These are phyloP conservation scores for Nymphalis c-album DNA, from an alignment of 2,888 invertebrate species.

Conservation along the genomic window DNA sequence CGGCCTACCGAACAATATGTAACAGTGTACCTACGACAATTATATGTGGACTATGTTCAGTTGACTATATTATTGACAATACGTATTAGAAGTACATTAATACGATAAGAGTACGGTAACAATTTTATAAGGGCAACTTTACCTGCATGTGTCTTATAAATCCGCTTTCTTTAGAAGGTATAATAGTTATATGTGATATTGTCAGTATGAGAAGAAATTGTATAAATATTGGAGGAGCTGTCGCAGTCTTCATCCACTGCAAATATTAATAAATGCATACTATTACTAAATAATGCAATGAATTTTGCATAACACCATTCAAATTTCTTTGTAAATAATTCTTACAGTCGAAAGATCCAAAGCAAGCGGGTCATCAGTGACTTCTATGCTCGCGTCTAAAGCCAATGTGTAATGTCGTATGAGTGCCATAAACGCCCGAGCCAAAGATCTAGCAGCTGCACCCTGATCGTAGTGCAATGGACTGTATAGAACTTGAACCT, in stretches of 20 bases:
- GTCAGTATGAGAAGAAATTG: constrained; percentile 66
- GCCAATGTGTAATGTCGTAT: constrained; percentile 57
- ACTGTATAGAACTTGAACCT: constrained; percentile 65
- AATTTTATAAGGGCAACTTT: constrained; percentile 1
- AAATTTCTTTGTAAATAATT: not conserved
- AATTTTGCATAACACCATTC: not conserved
- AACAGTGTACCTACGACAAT: too few relatives aligned
- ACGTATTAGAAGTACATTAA: too few relatives aligned
- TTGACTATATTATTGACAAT: too few relatives aligned
- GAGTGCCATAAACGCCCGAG: constrained; percentile 61
- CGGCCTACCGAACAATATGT: too few relatives aligned
- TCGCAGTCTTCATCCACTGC: constrained; percentile 54
- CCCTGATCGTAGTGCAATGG: constrained; percentile 60
- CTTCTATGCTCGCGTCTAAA: constrained; percentile 58
- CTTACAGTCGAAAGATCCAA: constrained; percentile 61
- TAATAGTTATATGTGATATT: constrained; percentile 62
- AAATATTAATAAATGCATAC: not conserved
- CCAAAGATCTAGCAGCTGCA: constrained; percentile 62
- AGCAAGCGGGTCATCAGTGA: constrained; percentile 62
- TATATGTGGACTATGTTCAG: too few relatives aligned
- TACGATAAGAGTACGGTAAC: too few relatives aligned
- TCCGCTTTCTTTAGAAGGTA: constrained; percentile 67
- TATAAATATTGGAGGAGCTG: constrained; percentile 55
- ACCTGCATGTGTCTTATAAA: constrained; percentile 67
- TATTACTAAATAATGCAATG: too few relatives aligned